Evolutionary conservation across 2,888 invertebrate genomes (phyloP).

Genomic region (Pyrochroa serraticornis): DNA sequence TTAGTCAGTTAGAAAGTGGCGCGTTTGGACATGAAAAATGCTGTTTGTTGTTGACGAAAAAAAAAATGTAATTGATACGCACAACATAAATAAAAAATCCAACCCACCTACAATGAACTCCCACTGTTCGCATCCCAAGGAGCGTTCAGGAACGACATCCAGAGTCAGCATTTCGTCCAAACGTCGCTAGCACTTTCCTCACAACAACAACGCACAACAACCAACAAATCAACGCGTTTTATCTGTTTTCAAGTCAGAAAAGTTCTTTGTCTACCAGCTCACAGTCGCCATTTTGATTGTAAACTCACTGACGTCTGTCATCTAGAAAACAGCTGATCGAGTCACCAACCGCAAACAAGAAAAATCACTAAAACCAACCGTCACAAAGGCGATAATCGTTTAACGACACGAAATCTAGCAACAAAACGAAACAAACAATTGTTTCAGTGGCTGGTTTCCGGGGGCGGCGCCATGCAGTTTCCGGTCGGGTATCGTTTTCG

Average conservation of each 20-base stretch:
- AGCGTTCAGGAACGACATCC: conserved; percentile 94
- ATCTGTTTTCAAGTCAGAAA: conserved; percentile 17
- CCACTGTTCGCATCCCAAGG: conserved; percentile 96
- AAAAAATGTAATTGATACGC: neutral
- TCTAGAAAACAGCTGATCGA: conserved; percentile 53
- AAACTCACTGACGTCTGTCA: conserved; percentile 48
- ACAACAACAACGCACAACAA: conserved; percentile 24
- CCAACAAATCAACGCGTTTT: conserved; percentile 21
- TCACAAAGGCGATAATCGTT: conserved; percentile 18
- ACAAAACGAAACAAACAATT: conserved; percentile 18
- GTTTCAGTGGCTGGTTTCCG: conserved; percentile 41
- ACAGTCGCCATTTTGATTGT: conserved; percentile 51
- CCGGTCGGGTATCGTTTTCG: conserved; percentile 94
- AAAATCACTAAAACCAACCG: neutral
- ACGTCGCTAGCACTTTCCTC: conserved; percentile 20
- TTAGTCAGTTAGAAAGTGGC: too few relatives aligned
- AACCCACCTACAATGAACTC: conserved; percentile 93
- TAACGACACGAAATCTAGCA: neutral
- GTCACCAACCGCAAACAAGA: neutral
- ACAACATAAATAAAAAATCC: conserved; percentile 23
- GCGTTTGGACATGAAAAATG: too few relatives aligned
- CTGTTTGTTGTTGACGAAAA: too few relatives aligned
- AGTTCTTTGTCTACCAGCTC: conserved; percentile 25
- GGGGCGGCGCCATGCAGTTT: conserved; percentile 64
- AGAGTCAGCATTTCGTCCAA: conserved; percentile 84